A percentile compares a stretch with the other conserved stretches of the same genome.
These are phyloP conservation scores for Drosophila santomea DNA, from an alignment of 1,140 invertebrate species.

Conservation along the genomic window DNA sequence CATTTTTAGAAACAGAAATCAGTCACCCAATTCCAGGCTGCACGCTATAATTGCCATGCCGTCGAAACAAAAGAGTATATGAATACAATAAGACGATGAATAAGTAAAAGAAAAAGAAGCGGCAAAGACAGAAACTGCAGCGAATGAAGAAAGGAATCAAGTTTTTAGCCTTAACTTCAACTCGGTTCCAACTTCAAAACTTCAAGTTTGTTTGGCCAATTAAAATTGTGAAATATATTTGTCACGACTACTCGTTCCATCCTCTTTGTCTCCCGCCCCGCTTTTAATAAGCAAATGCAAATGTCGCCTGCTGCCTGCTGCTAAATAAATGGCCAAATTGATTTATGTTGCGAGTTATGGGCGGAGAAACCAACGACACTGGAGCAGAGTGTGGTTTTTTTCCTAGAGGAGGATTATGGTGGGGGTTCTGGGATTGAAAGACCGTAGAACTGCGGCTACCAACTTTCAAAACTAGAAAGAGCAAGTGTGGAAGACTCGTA, in stretches of 20 bases:
- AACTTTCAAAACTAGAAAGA: constrained; percentile 1
- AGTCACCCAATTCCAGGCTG: background rate
- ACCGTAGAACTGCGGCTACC: constrained; percentile 7
- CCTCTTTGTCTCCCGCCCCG: constrained; percentile 1
- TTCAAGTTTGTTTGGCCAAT: constrained; percentile 56
- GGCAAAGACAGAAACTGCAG: constrained; percentile 4
- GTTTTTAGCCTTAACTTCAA: constrained; percentile 46
- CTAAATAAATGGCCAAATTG: constrained; percentile 70
- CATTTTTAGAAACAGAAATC: background rate
- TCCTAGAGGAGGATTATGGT: background rate
- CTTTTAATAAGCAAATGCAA: constrained; percentile 71
- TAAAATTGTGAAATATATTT: constrained; percentile 60
- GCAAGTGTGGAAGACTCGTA: no score
- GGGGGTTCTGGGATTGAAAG: background rate
- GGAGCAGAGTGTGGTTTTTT: background rate
- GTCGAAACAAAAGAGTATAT: constrained; percentile 1
- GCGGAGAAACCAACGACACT: constrained; percentile 7
- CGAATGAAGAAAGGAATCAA: constrained; percentile 34
- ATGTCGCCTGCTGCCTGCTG: constrained; percentile 42
- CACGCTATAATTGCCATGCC: constrained; percentile 6
- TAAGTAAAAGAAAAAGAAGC: background rate
- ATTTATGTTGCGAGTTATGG: constrained; percentile 52
- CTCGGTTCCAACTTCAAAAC: constrained; percentile 36
- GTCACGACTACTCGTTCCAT: constrained; percentile 18
- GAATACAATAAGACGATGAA: constrained; percentile 11